phyloP scores from a whole-genome alignment of 2,888 invertebrate genomes.

The Netelia melanura region DNA sequence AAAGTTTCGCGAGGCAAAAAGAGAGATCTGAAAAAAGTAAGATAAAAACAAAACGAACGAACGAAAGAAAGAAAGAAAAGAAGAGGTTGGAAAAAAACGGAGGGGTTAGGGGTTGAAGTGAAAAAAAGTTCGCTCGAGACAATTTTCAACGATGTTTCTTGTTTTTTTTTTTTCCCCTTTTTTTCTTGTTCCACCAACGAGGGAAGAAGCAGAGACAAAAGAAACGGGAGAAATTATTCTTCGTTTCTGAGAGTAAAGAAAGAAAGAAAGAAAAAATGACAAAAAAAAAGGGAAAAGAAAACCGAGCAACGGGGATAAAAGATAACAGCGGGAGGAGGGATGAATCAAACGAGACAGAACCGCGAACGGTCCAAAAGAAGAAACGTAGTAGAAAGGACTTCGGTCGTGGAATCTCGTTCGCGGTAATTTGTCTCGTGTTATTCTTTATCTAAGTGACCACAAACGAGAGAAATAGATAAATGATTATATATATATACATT shows the following conservation, averaged over 20 bases:
- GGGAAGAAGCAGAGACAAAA: neutral
- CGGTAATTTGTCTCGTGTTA: conserved; percentile 26
- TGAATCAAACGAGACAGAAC: conserved; percentile 3
- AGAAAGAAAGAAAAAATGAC: neutral
- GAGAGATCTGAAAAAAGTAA: neutral
- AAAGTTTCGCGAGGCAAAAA: neutral
- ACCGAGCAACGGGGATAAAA: neutral
- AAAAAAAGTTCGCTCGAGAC: too few relatives aligned
- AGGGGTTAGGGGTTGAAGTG: too few relatives aligned
- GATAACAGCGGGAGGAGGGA: neutral
- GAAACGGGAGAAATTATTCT: neutral
- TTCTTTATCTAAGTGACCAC: conserved; percentile 14
- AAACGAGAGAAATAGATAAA: neutral
- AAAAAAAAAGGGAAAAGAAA: neutral
- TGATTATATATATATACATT: too few relatives aligned
- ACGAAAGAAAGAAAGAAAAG: too few relatives aligned
- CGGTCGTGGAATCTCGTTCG: conserved; percentile 11
- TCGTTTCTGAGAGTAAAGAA: neutral
- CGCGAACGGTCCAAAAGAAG: neutral
- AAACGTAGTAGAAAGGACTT: neutral
- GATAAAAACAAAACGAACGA: neutral
- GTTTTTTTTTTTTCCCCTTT: neutral
- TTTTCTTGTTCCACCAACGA: neutral
- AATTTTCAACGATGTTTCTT: neutral
- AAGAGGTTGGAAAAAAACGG: neutral